Percentiles rank a stretch among this genome's conserved stretches.
Evolutionary conservation across 2,888 invertebrate genomes (phyloP).

Genomic region (Erebia ligea): DNA sequence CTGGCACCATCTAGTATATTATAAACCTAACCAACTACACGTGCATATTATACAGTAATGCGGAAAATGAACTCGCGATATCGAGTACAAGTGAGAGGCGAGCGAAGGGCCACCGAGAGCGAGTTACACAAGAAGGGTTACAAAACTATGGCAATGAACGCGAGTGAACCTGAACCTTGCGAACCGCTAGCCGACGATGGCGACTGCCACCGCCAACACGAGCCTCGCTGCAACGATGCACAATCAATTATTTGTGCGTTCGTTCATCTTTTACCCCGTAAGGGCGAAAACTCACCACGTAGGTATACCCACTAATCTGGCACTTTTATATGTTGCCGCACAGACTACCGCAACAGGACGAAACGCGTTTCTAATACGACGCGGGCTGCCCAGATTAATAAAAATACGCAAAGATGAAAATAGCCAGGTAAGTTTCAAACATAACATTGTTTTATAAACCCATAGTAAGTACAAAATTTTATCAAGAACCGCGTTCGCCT

Average conservation of each 20-base stretch:
- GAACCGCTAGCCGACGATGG: constrained; percentile 77
- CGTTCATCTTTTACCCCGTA: background rate
- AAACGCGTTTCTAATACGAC: too few relatives aligned
- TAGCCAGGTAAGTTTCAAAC: too few relatives aligned
- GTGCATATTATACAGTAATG: constrained; percentile 35
- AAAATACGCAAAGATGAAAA: too few relatives aligned
- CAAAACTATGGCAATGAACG: constrained; percentile 84
- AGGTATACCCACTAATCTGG: too few relatives aligned
- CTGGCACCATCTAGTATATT: too few relatives aligned
- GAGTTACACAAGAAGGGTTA: constrained; percentile 84
- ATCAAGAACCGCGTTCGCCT: too few relatives aligned
- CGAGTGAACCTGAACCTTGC: constrained; percentile 81
- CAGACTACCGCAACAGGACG: too few relatives aligned
- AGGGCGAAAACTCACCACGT: background rate
- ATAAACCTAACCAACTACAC: background rate
- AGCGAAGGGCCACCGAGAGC: constrained; percentile 71
- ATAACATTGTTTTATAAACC: too few relatives aligned
- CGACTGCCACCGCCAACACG: constrained; percentile 60
- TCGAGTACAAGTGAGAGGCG: constrained; percentile 77
- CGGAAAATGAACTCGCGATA: constrained; percentile 51
- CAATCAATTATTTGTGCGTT: background rate
- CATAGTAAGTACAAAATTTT: too few relatives aligned
- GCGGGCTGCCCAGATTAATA: too few relatives aligned
- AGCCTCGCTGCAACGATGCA: constrained; percentile 39
- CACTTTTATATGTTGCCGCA: too few relatives aligned